A percentile compares a stretch with the other conserved stretches of the same genome.
Evolutionary conservation across 2,888 invertebrate genomes (phyloP).

Genomic region (Rambutsinella grinnellia): DNA sequence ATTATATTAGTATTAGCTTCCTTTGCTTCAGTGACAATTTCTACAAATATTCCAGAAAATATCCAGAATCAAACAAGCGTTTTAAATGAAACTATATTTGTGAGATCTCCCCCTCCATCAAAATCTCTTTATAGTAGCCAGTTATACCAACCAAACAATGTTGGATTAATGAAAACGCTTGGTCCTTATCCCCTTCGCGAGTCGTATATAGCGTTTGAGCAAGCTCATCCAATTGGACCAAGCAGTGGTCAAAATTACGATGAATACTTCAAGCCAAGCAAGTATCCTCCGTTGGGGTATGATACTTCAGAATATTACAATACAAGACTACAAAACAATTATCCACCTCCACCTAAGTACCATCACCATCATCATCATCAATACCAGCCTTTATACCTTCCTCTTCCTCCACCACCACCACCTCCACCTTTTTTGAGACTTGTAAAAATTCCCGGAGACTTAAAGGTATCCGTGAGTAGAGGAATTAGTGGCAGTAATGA

Average conservation of each 20-base stretch:
- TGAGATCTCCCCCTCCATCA: conserved; percentile 13
- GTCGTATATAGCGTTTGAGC: conserved; percentile 36
- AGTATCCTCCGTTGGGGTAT: conserved; percentile 14
- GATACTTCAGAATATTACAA: background rate
- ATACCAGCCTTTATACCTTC: background rate
- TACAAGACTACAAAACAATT: conserved; percentile 17
- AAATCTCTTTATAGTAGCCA: conserved; percentile 19
- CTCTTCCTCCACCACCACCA: conserved; percentile 17
- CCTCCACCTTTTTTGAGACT: conserved; percentile 49
- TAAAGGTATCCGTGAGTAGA: conserved; percentile 51
- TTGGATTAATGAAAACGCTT: conserved; percentile 15
- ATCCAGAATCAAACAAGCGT: background rate
- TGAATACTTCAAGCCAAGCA: conserved; percentile 32
- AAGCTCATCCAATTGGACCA: conserved; percentile 9
- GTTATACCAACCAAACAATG: conserved; percentile 1
- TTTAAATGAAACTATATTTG: background rate
- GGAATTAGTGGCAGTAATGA: conserved; percentile 23
- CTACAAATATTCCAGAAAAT: background rate
- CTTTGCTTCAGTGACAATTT: background rate
- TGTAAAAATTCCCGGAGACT: conserved; percentile 60
- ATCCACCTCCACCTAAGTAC: conserved; percentile 10
- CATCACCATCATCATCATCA: background rate
- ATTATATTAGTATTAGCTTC: too few relatives aligned
- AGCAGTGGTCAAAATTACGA: conserved; percentile 12
- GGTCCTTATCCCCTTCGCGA: conserved; percentile 17